Conservation (phyloP, 1,140 invertebrate genomes). For the Mesaphorura yosii region DNA sequence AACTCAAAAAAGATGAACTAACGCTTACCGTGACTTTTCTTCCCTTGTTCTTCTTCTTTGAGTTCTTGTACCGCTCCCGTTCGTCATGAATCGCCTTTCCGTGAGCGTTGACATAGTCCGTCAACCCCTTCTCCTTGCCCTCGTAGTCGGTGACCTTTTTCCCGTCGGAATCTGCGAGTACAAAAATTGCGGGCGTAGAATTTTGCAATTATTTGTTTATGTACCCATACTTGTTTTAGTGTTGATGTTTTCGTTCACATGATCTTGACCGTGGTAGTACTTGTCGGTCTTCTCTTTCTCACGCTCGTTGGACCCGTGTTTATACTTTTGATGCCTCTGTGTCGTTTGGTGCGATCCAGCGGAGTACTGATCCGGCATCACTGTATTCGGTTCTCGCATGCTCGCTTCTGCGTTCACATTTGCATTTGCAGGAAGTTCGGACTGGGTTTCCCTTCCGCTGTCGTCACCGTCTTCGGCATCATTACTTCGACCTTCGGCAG, state of each 20-base stretch:
- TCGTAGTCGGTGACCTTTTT: constrained; percentile 24
- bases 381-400: background rate
- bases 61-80: constrained; percentile 28
- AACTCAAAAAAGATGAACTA: no score
- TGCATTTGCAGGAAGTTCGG: background rate
- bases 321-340: constrained; percentile 11
- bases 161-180: constrained; percentile 23
- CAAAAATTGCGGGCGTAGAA: background rate
- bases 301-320: background rate
- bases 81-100: constrained; percentile 21
- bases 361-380: constrained; percentile 12
- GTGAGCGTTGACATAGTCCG: constrained; percentile 20
- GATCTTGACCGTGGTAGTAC: constrained; percentile 23
- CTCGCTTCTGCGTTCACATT: background rate
- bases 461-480: background rate
- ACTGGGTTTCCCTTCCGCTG: background rate
- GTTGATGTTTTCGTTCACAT: constrained; percentile 18
- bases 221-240: constrained; percentile 20
- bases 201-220: background rate
- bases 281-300: constrained; percentile 15
- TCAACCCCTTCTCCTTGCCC: constrained; percentile 24
- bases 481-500: background rate
- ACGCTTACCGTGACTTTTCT: constrained; percentile 29
- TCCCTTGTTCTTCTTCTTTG: constrained; percentile 32
- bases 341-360: constrained; percentile 17